Evolutionary conservation across 1,140 invertebrate genomes (phyloP).

Genomic region (Platyura marginata): DNA sequence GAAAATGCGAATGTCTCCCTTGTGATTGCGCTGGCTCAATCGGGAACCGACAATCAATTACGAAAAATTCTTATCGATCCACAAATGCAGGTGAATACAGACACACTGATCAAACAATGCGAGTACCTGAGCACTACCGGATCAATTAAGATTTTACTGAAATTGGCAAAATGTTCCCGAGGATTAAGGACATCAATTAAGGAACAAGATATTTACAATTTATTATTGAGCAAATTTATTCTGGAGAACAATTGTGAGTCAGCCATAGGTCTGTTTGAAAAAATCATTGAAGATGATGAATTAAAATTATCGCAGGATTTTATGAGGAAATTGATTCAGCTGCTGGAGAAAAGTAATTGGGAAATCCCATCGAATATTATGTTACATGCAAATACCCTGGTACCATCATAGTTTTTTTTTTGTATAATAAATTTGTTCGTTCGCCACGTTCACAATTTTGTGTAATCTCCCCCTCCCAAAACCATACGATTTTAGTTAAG

Average conservation of each 20-base stretch:
- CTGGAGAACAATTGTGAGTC: slow-evolving; percentile 21
- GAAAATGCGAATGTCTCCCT: slow-evolving; percentile 18
- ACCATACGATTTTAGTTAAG: background rate
- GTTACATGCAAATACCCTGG: background rate
- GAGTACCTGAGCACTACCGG: slow-evolving; percentile 18
- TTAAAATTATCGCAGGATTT: slow-evolving; percentile 20
- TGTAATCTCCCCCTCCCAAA: background rate
- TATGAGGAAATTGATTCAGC: slow-evolving; percentile 15
- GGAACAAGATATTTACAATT: slow-evolving; percentile 21
- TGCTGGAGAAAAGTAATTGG: slow-evolving; percentile 16
- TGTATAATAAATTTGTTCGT: background rate
- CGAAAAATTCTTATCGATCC: slow-evolving; percentile 23
- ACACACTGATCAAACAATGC: slow-evolving; percentile 16
- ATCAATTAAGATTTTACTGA: slow-evolving; percentile 16
- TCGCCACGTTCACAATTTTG: background rate
- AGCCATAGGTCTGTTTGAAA: slow-evolving; percentile 20
- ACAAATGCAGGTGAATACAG: slow-evolving; percentile 17
- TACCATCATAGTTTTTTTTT: background rate
- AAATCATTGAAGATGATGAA: slow-evolving; percentile 21
- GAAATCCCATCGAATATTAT: slow-evolving; percentile 11
- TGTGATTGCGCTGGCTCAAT: slow-evolving; percentile 24
- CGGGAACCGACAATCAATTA: slow-evolving; percentile 21
- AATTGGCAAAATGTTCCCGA: slow-evolving; percentile 16
- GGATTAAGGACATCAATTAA: slow-evolving; percentile 13
- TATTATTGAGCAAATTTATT: slow-evolving; percentile 24